phyloP scores from a whole-genome alignment of 2,888 invertebrate species.

The Balanococcus diminutus region DNA sequence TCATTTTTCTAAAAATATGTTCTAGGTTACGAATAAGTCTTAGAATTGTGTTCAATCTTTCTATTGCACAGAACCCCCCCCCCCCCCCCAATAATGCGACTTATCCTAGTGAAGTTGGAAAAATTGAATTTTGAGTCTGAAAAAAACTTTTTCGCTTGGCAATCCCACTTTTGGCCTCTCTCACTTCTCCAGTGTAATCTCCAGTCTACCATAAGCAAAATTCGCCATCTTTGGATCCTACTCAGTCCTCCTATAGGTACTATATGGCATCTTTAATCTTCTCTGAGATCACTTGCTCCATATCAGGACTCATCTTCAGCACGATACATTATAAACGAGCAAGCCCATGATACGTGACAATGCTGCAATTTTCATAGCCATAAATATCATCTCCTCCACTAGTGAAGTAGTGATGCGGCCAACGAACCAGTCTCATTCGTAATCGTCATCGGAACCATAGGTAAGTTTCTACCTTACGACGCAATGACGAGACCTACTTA shows the following conservation, averaged over 20 bases:
- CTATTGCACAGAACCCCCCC: too few relatives aligned
- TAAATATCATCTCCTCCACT: neutral
- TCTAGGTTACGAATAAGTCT: too few relatives aligned
- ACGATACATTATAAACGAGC: neutral
- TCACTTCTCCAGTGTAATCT: too few relatives aligned
- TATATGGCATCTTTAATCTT: neutral
- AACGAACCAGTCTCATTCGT: constrained; percentile 13
- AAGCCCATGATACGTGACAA: neutral
- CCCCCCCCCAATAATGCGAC: too few relatives aligned
- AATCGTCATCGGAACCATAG: neutral
- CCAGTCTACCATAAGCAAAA: neutral
- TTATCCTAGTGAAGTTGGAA: too few relatives aligned
- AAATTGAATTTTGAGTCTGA: too few relatives aligned
- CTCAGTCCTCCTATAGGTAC: neutral
- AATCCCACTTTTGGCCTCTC: too few relatives aligned
- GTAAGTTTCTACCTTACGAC: neutral
- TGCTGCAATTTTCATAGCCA: neutral
- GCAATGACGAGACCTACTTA: constrained; percentile 32
- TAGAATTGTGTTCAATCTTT: too few relatives aligned
- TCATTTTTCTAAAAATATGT: too few relatives aligned
- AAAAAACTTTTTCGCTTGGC: too few relatives aligned
- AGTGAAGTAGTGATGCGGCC: neutral
- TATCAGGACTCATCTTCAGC: neutral
- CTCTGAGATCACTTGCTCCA: neutral
- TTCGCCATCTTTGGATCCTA: too few relatives aligned